These are phyloP conservation scores for Panulirus ornatus DNA, from an alignment of 1,140 invertebrate genomes.

Conservation along the genomic window DNA sequence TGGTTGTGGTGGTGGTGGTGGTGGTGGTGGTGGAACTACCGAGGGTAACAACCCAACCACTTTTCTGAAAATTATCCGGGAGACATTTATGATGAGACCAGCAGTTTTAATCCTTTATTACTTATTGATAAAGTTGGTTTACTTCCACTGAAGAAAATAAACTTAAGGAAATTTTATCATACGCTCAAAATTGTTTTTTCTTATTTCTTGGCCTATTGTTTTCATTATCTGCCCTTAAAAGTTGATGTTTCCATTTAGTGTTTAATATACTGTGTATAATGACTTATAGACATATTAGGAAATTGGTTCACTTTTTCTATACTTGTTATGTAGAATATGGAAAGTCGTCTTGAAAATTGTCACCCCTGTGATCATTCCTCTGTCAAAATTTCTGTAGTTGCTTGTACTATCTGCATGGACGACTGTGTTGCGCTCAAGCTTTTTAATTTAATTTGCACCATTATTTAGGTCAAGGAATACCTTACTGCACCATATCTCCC, in stretches of 20 bases:
- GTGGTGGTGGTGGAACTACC: slow-evolving; percentile 61
- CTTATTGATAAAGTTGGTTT: slow-evolving; percentile 27
- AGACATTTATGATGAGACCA: slow-evolving; percentile 49
- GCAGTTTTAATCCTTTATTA: slow-evolving; percentile 23
- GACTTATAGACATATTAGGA: not conserved
- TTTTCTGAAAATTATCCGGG: slow-evolving; percentile 73
- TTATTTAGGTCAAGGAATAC: slow-evolving; percentile 67
- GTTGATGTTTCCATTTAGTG: slow-evolving; percentile 7
- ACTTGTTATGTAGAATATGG: not conserved
- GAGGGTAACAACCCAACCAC: slow-evolving; percentile 63
- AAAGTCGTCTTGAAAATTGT: slow-evolving; percentile 28
- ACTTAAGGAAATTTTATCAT: not conserved
- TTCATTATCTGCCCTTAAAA: slow-evolving; percentile 36
- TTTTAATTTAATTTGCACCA: slow-evolving; percentile 57
- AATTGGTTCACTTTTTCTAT: slow-evolving; percentile 25
- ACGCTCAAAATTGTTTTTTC: slow-evolving; percentile 49
- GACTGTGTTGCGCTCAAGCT: slow-evolving; percentile 45
- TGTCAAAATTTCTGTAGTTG: slow-evolving; percentile 3
- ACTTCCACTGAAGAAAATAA: not conserved
- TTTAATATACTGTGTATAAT: not conserved
- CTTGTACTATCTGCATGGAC: slow-evolving; percentile 40
- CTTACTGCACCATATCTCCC: slow-evolving; percentile 65
- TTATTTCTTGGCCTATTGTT: slow-evolving; percentile 66
- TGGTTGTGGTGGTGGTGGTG: slow-evolving; percentile 68
- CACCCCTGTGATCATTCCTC: not conserved